Evolutionary conservation across 2,113 vertebrate genomes (phyloP).

Genomic region (Elgaria multicarinata): DNA sequence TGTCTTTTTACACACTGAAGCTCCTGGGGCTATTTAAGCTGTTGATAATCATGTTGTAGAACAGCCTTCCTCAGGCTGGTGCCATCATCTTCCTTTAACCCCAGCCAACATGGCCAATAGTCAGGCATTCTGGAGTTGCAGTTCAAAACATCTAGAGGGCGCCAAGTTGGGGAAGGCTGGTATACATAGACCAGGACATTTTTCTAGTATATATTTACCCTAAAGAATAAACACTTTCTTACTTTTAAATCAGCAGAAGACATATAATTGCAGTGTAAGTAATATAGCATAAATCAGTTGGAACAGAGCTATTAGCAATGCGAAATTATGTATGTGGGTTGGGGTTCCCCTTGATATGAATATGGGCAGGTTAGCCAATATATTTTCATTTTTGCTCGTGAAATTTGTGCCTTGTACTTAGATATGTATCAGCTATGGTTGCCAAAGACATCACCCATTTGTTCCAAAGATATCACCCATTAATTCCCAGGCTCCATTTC

Average conservation of each 20-base stretch:
- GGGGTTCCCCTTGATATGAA: background rate
- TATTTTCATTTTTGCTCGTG: background rate
- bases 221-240: background rate
- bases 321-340: background rate
- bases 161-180: too few relatives aligned
- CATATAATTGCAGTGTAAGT: background rate
- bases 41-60: background rate
- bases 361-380: background rate
- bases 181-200: background rate
- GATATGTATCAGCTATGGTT: background rate
- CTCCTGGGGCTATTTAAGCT: background rate
- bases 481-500: background rate
- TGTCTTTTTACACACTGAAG: background rate
- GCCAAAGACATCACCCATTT: background rate
- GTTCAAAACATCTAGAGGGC: too few relatives aligned
- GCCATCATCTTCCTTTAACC: too few relatives aligned
- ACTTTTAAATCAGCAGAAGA: background rate
- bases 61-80: too few relatives aligned
- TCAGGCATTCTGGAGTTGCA: too few relatives aligned
- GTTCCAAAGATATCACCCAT: background rate
- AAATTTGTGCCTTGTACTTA: background rate
- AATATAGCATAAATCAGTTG: background rate
- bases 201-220: background rate
- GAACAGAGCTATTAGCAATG: background rate
- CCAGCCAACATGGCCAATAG: too few relatives aligned